Evolutionary conservation across 2,888 invertebrate species (phyloP).

Genomic region (Leucoma salicis): DNA sequence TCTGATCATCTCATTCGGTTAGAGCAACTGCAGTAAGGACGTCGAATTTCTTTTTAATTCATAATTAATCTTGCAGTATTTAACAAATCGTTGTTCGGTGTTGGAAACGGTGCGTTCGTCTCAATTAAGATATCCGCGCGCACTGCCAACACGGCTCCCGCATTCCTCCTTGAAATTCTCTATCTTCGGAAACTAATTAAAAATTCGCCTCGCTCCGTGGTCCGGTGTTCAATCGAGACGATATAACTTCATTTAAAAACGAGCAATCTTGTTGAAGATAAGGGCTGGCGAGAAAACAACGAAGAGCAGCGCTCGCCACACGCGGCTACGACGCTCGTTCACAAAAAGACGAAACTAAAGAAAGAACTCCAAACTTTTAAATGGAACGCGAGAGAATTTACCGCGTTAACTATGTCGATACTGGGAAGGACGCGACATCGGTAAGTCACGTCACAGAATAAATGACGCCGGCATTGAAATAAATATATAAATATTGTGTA

Average conservation of each 20-base stretch:
- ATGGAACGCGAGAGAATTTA: conserved; percentile 78
- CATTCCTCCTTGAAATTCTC: conserved; percentile 78
- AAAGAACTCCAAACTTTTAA: conserved; percentile 72
- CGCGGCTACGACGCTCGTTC: conserved; percentile 61
- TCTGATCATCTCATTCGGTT: conserved; percentile 42
- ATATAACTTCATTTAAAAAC: conserved; percentile 82
- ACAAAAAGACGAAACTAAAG: conserved; percentile 69
- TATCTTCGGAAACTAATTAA: conserved; percentile 82
- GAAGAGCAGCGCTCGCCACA: conserved; percentile 75
- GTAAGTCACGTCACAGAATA: conserved; percentile 81
- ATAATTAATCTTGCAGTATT: conserved; percentile 66
- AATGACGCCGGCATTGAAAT: conserved; percentile 75
- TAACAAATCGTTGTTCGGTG: conserved; percentile 66
- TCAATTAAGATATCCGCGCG: conserved; percentile 75
- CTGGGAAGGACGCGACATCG: conserved; percentile 80
- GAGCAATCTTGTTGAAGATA: conserved; percentile 80
- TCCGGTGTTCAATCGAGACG: conserved; percentile 75
- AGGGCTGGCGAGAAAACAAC: conserved; percentile 79
- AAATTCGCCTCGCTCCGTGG: conserved; percentile 77
- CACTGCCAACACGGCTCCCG: conserved; percentile 67
- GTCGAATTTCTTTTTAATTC: conserved; percentile 62
- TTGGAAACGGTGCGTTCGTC: conserved; percentile 60
- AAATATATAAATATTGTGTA: conserved; percentile 81
- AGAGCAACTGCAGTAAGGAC: conserved; percentile 39
- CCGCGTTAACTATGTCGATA: conserved; percentile 81